Evolutionary conservation across 1,140 invertebrate species (phyloP), one percentile per base, ranked within the genome.

Genomic region (Nasonia vitripennis): DNA sequence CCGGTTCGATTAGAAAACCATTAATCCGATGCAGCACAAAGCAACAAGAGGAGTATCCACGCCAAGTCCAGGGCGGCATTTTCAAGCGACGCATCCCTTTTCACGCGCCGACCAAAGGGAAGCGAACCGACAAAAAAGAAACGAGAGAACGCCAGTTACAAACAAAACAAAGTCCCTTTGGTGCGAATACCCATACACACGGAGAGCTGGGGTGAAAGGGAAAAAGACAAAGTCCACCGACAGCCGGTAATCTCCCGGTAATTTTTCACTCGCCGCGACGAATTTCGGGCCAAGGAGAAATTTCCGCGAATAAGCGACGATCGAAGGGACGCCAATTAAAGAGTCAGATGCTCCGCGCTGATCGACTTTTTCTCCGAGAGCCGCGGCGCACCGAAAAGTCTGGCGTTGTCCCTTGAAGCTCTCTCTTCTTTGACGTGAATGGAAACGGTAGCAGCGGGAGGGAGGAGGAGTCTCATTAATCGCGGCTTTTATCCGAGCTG

Each of bases 301-400:
- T 80, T 68, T 70, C 23, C n/a, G 41, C 41, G 27, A 70, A 14
- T 27, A 27, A 70, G 62, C 62, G 20, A 27, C 41, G 68, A 27
- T 80, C n/a, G 10, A 23, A 20, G 4, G 78, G 37, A 34, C 45
- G 31, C n/a, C 78, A 80, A 80, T 80, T 80, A 80, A 80, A 70
- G 37, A 45, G 55, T 27, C 48, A 2, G 27, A 1, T 27, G 14
- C 48, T 27, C 7, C 6, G 55, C 34, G 34, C 34, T 45, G n/a
- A 34, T 27, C 31, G 17, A 27, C 77, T 78, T 55, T 78, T 78
- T 62, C 41, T 10, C 55, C 20, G 20, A 9, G 20, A 27, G 27
- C 1, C 27, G 27, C 27, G 27, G 27, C 27, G 0, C 0, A 62
- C 55, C 20, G 20, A 62, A 62, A 62, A 20, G 55, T 62, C 20